Percentiles rank a stretch among this genome's conserved stretches.
Conservation (phyloP, 2,113 vertebrate genomes). For the Crotalus tigris region DNA sequence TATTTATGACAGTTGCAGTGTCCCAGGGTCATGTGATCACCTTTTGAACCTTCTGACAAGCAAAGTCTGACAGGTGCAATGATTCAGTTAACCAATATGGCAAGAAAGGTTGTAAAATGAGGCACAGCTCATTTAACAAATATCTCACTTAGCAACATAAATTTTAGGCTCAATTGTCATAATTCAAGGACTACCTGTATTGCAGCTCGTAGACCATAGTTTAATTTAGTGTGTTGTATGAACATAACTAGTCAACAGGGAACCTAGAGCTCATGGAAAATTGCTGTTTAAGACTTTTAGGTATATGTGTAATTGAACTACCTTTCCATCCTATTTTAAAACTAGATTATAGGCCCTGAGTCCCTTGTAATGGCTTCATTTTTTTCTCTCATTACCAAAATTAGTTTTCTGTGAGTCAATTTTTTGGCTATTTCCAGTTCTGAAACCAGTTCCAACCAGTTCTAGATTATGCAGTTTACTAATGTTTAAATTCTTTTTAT, state of each 20-base stretch:
- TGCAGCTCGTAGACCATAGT: not conserved
- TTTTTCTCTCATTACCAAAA: not conserved
- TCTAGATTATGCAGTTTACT: not conserved
- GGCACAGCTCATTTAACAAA: not conserved
- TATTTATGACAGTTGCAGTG: too few species aligned
- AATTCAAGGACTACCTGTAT: not conserved
- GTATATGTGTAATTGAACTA: not conserved
- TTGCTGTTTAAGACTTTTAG: not conserved
- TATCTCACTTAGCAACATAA: not conserved
- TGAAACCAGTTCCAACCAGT: not conserved
- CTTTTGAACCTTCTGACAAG: not conserved
- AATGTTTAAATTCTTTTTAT: not conserved
- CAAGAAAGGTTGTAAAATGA: not conserved
- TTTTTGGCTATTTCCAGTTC: not conserved
- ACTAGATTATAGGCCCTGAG: not conserved
- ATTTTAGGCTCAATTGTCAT: not conserved
- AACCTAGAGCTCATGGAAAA: not conserved
- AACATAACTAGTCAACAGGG: not conserved
- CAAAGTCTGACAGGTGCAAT: not conserved
- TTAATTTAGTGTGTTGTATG: not conserved
- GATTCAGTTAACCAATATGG: not conserved
- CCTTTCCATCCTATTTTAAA: not conserved
- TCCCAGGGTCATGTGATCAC: not conserved
- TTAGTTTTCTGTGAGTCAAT: not conserved
- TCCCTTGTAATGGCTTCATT: not conserved